Conservation (phyloP, 2,113 vertebrate species). For the Gobiocypris rarus region DNA sequence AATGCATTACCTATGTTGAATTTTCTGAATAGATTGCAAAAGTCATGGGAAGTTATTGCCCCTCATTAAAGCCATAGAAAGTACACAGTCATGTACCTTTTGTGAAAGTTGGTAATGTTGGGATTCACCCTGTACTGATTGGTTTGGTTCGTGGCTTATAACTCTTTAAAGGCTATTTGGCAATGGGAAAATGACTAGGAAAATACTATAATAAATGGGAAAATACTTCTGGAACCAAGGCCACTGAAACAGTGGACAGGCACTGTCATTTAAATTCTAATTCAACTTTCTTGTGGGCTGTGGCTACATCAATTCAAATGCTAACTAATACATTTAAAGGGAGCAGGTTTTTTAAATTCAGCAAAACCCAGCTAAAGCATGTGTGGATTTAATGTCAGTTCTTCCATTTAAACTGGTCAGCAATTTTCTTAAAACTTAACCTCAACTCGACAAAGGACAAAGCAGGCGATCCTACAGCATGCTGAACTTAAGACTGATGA, state of each 20-base stretch:
- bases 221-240: neutral
- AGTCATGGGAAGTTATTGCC: too few species aligned
- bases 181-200: neutral
- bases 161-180: neutral
- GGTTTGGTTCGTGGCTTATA: neutral
- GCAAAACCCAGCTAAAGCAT: neutral
- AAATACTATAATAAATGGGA: too few species aligned
- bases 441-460: conserved; percentile 9
- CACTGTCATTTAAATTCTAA: neutral
- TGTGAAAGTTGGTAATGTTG: neutral
- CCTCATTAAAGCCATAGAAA: too few species aligned
- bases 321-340: neutral
- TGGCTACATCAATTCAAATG: neutral
- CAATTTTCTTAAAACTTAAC: conserved; percentile 7
- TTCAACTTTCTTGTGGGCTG: neutral
- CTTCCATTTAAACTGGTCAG: neutral
- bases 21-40: too few species aligned
- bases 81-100: neutral
- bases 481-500: conserved; percentile 1
- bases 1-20: too few species aligned
- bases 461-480: neutral
- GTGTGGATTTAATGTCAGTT: neutral
- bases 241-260: neutral
- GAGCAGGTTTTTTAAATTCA: neutral
- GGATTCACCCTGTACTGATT: neutral